Percentiles rank a stretch among this genome's conserved stretches.
Conservation (phyloP, 2,113 vertebrate species). For the Crotalus tigris region DNA sequence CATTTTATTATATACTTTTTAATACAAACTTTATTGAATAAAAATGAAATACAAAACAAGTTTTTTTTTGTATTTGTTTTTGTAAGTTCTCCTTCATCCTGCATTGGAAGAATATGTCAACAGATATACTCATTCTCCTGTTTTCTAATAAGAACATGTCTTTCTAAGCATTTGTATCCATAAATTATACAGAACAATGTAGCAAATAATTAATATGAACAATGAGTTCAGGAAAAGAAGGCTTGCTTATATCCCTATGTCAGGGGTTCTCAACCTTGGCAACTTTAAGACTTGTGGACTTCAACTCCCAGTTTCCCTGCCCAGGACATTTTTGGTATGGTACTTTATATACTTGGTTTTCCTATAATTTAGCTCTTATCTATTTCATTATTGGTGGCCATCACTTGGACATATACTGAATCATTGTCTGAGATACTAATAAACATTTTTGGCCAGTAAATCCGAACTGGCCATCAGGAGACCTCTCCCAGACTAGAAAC, state of each 20-base stretch:
- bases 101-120: conserved; percentile 16
- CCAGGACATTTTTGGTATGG: neutral
- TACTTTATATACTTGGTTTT: neutral
- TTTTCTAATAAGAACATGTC: conserved; percentile 1
- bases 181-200: conserved; percentile 26
- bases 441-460: neutral
- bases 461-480: no score
- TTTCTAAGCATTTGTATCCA: conserved; percentile 1
- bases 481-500: no score
- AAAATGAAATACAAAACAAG: conserved; percentile 29
- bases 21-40: conserved; percentile 46
- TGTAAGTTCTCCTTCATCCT: neutral
- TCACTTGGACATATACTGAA: neutral
- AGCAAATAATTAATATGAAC: conserved; percentile 30
- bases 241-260: neutral
- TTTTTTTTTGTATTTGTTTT: conserved; percentile 4
- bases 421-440: neutral
- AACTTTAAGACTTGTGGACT: no score
- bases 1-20: conserved; percentile 21
- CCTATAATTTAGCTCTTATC: neutral
- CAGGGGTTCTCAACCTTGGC: no score
- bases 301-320: neutral
- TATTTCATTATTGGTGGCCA: neutral
- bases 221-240: neutral
- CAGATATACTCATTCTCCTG: neutral